phyloP scores from a whole-genome alignment of 2,797 vertebrate genomes.

The Acanthurus tractus region DNA sequence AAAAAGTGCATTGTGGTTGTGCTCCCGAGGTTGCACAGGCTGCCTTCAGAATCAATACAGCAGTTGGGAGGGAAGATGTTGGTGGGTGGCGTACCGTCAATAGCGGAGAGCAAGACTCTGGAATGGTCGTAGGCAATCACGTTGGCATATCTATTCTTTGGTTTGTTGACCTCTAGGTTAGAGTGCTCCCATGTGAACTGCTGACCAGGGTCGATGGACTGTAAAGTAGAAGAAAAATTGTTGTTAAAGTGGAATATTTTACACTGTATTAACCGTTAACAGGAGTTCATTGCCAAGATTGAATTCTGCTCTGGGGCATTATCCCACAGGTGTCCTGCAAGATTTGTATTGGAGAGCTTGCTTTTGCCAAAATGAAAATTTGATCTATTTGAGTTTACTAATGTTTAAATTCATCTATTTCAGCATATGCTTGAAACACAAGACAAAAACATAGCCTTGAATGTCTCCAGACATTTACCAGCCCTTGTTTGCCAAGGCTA shows the following conservation, averaged over 20 bases:
- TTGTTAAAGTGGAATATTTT: slow-evolving; percentile 25
- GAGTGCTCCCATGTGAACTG: slow-evolving; percentile 99
- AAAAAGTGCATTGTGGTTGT: slow-evolving; percentile 33
- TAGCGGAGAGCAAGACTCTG: slow-evolving; percentile 94
- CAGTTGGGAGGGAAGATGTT: slow-evolving; percentile 24
- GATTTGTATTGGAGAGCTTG: slow-evolving; percentile 1
- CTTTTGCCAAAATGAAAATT: not conserved
- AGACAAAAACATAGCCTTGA: not conserved
- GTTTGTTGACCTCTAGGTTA: slow-evolving; percentile 99
- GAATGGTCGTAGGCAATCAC: slow-evolving; percentile 99
- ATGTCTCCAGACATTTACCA: slow-evolving; percentile 30
- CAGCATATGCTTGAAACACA: slow-evolving; percentile 7
- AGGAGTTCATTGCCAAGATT: not conserved
- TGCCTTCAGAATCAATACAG: slow-evolving; percentile 39
- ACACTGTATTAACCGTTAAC: slow-evolving; percentile 9
- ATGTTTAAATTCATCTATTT: not conserved
- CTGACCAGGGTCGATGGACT: slow-evolving; percentile 98
- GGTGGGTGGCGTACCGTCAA: slow-evolving; percentile 90
- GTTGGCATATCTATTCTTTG: slow-evolving; percentile 99
- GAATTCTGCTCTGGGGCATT: not conserved
- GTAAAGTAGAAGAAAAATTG: slow-evolving; percentile 65
- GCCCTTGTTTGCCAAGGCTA: slow-evolving; percentile 18
- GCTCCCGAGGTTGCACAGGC: slow-evolving; percentile 21
- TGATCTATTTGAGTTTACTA: slow-evolving; percentile 9
- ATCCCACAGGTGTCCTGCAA: not conserved